Base-by-base conservation (phyloP, 2,113 vertebrate genomes). In the Struthidea cinerea region DNA sequence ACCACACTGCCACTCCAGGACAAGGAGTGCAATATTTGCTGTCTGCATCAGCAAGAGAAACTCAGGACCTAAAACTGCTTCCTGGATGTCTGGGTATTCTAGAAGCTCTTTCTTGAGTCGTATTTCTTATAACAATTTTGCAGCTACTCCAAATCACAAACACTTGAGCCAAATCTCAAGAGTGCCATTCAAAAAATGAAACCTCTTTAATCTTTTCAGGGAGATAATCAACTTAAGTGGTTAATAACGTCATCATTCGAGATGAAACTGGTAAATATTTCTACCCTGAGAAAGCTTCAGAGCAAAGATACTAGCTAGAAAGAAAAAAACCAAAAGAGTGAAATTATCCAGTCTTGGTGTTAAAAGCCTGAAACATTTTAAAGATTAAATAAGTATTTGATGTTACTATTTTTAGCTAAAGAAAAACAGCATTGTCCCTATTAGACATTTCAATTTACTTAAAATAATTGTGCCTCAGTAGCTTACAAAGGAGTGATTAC, bases 401-500 rank as follows among this genome's bases (percentile, higher is more conserved):
- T 75, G 50, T 37, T 26, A 53, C 59, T 71, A 82, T 89, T 96
- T 95, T 95, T 71, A 91, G 84, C 64, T 71, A 46, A 87, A 93
- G 82, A 86, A 91, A 89, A 95, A 33, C 44, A 89, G 44, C 75
- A 61, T 84, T 87, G 92, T 89, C 21, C 18, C 61, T 85, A 70
- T 26, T 70, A 93, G 86, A 86, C 82, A 91, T 86, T 94, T 88
- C 76, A 71, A 89, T 89, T 94, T 89, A 65, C 69, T 93, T 93
- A 81, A 95, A 96, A 96, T 88, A 88, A 95, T 85, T 95, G 94
- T 91, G 93, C 78, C 64, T 84, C 87, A 52, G 82, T 73, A 90
- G 85, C 44, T 93, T 78, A 93, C 83, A 95, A 95, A 92, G 85
- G 80, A 92, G n/a, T 84, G 94, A 94, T 87, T 96, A 55, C 95